phyloP scores from a whole-genome alignment of 1,140 invertebrate genomes.

The Neotoxoptera formosana region DNA sequence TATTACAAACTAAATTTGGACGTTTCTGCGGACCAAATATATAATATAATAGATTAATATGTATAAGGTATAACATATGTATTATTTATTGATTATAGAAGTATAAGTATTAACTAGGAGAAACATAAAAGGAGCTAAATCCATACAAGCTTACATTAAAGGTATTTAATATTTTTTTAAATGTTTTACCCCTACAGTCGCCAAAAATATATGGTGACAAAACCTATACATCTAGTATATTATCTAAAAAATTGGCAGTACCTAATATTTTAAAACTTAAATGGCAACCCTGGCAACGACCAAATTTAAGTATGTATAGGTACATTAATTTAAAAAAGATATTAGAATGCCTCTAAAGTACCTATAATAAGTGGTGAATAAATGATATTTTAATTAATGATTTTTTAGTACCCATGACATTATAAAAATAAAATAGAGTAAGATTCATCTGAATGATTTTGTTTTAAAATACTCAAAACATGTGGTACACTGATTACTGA shows the following conservation, averaged over 20 bases:
- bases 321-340: neutral
- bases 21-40: neutral
- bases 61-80: neutral
- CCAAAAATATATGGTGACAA: neutral
- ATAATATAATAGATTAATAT: neutral
- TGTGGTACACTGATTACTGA: neutral
- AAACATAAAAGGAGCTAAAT: too few relatives aligned
- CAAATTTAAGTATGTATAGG: neutral
- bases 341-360: neutral
- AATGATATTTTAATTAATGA: neutral
- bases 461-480: neutral
- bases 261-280: neutral
- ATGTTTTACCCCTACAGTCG: too few relatives aligned
- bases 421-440: neutral
- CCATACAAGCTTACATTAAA: too few relatives aligned
- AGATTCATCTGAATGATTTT: neutral
- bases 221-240: neutral
- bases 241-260: neutral
- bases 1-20: too few relatives aligned
- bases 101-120: too few relatives aligned
- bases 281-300: neutral
- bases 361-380: neutral
- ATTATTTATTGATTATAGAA: neutral
- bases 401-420: neutral
- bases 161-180: too few relatives aligned